Evolutionary conservation across 2,113 vertebrate genomes (phyloP), one percentile per base, ranked within the genome.

Genomic region (Peromyscus polionotus): DNA sequence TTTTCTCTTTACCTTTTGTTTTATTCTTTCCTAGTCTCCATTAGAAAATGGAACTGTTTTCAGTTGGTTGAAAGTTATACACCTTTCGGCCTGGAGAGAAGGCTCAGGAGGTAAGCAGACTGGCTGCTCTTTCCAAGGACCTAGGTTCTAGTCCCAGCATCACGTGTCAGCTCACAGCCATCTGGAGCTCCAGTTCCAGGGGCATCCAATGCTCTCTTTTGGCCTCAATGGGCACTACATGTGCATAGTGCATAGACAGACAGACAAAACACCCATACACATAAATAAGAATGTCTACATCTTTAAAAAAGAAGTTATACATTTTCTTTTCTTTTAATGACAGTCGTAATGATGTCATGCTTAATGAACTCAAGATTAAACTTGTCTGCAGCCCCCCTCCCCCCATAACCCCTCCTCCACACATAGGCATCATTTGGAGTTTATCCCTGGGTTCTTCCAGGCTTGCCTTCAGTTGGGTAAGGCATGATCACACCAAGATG

Each of bases 41-140:
- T 76, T 93, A 91, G 75, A 45, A 95, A 59, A 91, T 7, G 5
- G 94, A 36, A 33, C 61, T 72, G 61, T 84, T 77, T 65, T 76
- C 81, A 20, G 28, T 36, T 22, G 16, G 39, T 31, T 72, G 83
- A 72, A 77, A 76, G 22, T 31, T 33, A 36, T 2, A 8, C 48
- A 13, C 67, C 90, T 79, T 36, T 31, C 0, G 2, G 39, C 59
- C 59, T 85, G 59, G 26, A 85, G 83, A 45, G 59, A 42, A 19
- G 39, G 16, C 16, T 65, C 4, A 4, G 39, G 83, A 45, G 42
- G 59, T 45, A 31, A 63, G 59, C 19, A 26, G 16, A 10, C 81
- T 2, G 8, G 28, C 39, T 45, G 59, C 59, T 45, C 59, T 65
- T 19, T 42, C 26, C 42, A 39, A 85, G 83, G 83, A 19, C 59